Evolutionary conservation across 1,140 invertebrate genomes (phyloP).

Genomic region (Drosophila sechellia): DNA sequence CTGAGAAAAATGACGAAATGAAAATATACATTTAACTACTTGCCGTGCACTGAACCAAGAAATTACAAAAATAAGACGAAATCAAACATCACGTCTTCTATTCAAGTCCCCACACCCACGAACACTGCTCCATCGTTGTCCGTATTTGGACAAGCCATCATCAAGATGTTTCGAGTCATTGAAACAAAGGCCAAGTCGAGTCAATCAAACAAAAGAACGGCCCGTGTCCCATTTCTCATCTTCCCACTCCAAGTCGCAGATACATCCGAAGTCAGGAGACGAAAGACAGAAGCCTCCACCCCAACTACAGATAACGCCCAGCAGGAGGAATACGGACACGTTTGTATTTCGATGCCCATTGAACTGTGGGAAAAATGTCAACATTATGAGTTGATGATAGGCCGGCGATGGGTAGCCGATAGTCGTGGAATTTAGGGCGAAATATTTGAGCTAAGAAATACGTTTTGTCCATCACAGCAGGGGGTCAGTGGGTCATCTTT

Average conservation of each 20-base stretch:
- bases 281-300: constrained; percentile 12
- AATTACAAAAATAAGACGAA: constrained; percentile 58
- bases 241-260: constrained; percentile 14
- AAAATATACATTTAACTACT: constrained; percentile 73
- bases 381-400: constrained; percentile 71
- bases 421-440: constrained; percentile 22
- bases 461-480: constrained; percentile 31
- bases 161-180: constrained; percentile 79
- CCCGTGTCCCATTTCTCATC: constrained; percentile 43
- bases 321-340: constrained; percentile 46
- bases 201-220: constrained; percentile 78
- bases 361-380: constrained; percentile 73
- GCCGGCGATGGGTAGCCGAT: constrained; percentile 14
- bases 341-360: constrained; percentile 66
- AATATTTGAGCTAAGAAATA: constrained; percentile 44
- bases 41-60: constrained; percentile 67
- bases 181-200: constrained; percentile 74
- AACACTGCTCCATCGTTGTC: background rate
- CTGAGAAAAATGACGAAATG: constrained; percentile 66
- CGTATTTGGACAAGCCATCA: constrained; percentile 77
- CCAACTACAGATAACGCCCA: constrained; percentile 40
- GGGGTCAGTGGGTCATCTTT: constrained; percentile 23
- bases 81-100: constrained; percentile 50
- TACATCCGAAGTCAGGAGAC: constrained; percentile 8
- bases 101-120: background rate